Evolutionary conservation across 2,888 invertebrate genomes (phyloP).

Genomic region (Eilema sororculum): DNA sequence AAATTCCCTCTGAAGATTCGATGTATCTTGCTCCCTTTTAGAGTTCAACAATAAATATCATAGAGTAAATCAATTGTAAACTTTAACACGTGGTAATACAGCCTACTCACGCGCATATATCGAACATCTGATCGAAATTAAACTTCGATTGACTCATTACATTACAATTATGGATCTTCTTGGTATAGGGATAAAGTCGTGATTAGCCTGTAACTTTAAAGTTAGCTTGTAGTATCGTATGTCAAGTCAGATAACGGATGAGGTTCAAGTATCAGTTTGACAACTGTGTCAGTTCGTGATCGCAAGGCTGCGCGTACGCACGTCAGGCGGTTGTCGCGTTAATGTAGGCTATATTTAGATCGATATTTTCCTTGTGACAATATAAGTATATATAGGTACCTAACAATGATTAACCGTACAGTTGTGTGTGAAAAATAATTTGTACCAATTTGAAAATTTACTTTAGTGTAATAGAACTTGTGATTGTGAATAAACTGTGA

Average conservation of each 20-base stretch:
- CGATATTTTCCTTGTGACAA: conserved; percentile 18
- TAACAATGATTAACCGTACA: background rate
- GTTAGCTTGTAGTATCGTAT: conserved; percentile 55
- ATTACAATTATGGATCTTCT: conserved; percentile 42
- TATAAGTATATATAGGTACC: background rate
- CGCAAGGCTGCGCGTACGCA: conserved; percentile 59
- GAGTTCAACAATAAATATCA: background rate
- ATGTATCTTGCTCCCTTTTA: background rate
- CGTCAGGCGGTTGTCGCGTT: conserved; percentile 22
- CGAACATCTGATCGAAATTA: conserved; percentile 49
- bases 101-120: conserved; percentile 19
- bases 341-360: background rate
- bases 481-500: conserved; percentile 45
- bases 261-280: conserved; percentile 51
- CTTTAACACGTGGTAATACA: conserved; percentile 18
- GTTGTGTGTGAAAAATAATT: conserved; percentile 23
- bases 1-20: background rate
- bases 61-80: conserved; percentile 25
- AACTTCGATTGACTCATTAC: conserved; percentile 33
- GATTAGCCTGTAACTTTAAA: conserved; percentile 29
- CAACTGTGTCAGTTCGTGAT: conserved; percentile 60
- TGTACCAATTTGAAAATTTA: background rate
- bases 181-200: conserved; percentile 29
- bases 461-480: background rate
- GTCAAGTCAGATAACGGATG: conserved; percentile 67